Evolutionary conservation across 2,888 invertebrate species (phyloP).

Genomic region (Nomada hirtipes): DNA sequence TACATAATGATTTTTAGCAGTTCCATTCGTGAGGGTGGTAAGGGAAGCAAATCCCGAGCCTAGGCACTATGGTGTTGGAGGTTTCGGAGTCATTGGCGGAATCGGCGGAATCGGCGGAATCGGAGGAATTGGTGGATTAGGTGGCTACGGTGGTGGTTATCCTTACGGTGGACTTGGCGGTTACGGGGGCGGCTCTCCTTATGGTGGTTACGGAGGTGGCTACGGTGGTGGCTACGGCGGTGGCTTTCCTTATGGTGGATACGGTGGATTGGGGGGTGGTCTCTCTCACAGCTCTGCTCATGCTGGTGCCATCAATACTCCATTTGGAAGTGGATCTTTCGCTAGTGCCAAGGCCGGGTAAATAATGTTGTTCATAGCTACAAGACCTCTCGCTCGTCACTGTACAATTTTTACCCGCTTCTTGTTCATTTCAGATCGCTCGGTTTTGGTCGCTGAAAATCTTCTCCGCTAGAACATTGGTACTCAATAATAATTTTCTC

Average conservation of each 20-base stretch:
- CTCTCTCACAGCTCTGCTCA: conserved; percentile 56
- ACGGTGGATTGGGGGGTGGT: conserved; percentile 44
- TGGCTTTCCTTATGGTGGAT: conserved; percentile 20
- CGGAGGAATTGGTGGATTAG: conserved; percentile 22
- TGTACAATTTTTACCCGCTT: not conserved
- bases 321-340: conserved; percentile 70
- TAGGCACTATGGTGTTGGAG: conserved; percentile 7
- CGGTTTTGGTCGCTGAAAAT: not conserved
- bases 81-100: conserved; percentile 23
- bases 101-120: conserved; percentile 37
- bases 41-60: conserved; percentile 61
- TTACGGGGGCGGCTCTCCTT: conserved; percentile 37
- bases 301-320: conserved; percentile 68
- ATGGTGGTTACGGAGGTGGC: conserved; percentile 46
- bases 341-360: conserved; percentile 68
- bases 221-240: conserved; percentile 24
- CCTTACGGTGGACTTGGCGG: conserved; percentile 30
- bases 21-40: conserved; percentile 39
- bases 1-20: not conserved
- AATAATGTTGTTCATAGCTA: conserved; percentile 4
- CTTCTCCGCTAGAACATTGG: not conserved
- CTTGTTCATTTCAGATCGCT: too few species aligned
- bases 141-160: conserved; percentile 22
- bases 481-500: not conserved
- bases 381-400: too few species aligned